Conservation (phyloP, 2,797 vertebrate species). For the Erithacus rubecula region DNA sequence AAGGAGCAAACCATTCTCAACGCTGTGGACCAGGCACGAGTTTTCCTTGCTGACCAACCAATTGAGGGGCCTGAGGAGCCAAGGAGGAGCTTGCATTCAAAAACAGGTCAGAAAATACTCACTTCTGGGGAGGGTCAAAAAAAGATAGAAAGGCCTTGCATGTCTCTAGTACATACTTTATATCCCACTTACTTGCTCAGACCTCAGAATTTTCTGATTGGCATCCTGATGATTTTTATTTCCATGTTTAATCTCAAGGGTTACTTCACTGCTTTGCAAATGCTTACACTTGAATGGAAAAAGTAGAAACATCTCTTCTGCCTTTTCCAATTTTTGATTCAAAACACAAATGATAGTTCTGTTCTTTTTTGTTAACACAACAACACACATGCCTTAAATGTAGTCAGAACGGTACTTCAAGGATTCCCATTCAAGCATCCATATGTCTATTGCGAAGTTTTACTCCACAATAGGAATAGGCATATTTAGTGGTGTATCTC, state of each 20-base stretch:
- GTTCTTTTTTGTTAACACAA: background rate
- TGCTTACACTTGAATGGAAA: background rate
- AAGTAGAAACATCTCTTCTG: background rate
- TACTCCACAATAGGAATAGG: background rate
- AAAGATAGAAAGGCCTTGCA: background rate
- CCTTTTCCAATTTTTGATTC: background rate
- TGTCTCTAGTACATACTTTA: background rate
- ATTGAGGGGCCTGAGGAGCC: slow-evolving; percentile 96
- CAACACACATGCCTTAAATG: background rate
- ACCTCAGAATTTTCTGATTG: background rate
- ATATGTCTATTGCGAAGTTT: background rate
- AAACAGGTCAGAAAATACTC: slow-evolving; percentile 79
- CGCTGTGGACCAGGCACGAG: slow-evolving; percentile 90
- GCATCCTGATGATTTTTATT: background rate
- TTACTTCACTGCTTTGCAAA: background rate
- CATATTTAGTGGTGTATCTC: background rate
- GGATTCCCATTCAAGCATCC: background rate
- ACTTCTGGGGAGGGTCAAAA: background rate
- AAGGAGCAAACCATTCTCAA: slow-evolving; percentile 87
- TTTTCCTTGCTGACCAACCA: slow-evolving; percentile 95
- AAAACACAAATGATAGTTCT: background rate
- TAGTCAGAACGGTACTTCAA: background rate
- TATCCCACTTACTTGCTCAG: background rate
- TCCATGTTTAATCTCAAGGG: background rate
- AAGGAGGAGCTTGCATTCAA: slow-evolving; percentile 87